Evolutionary conservation across 2,888 invertebrate genomes (phyloP).

Genomic region (Acanthosepion esculentum): DNA sequence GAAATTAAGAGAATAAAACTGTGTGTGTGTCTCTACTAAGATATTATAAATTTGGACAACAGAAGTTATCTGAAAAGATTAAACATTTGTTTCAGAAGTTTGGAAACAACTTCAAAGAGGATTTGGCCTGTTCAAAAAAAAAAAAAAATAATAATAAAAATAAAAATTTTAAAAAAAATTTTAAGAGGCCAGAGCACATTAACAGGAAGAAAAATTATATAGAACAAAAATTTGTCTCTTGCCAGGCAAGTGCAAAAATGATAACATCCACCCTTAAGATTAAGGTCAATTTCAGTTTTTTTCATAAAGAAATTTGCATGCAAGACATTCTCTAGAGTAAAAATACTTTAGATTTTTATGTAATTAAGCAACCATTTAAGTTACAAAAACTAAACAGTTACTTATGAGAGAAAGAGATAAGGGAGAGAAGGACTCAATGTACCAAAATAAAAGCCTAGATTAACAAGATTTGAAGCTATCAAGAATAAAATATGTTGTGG

Average conservation of each 20-base stretch:
- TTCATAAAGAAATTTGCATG: conserved; percentile 40
- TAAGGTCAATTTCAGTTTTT: background rate
- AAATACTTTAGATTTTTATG: conserved; percentile 16
- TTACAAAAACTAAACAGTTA: conserved; percentile 3
- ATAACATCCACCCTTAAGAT: background rate
- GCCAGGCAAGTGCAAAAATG: background rate
- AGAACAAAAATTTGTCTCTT: background rate
- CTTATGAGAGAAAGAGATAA: background rate
- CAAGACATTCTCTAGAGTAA: conserved; percentile 24
- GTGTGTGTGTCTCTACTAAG: background rate
- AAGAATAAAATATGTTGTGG: conserved; percentile 12
- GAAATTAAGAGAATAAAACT: background rate
- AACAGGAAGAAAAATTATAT: background rate
- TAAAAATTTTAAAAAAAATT: too few species aligned
- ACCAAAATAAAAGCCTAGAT: conserved; percentile 10
- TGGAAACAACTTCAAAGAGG: background rate
- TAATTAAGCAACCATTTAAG: background rate
- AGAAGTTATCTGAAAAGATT: conserved; percentile 6
- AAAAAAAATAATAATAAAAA: too few species aligned
- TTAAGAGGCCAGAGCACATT: background rate
- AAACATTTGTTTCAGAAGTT: background rate
- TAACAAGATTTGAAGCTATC: conserved; percentile 10
- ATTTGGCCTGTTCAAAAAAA: conserved; percentile 11
- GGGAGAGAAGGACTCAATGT: background rate
- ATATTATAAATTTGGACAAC: background rate